Conservation (phyloP, 2,113 vertebrate species). For the Pangasianodon gigas region DNA sequence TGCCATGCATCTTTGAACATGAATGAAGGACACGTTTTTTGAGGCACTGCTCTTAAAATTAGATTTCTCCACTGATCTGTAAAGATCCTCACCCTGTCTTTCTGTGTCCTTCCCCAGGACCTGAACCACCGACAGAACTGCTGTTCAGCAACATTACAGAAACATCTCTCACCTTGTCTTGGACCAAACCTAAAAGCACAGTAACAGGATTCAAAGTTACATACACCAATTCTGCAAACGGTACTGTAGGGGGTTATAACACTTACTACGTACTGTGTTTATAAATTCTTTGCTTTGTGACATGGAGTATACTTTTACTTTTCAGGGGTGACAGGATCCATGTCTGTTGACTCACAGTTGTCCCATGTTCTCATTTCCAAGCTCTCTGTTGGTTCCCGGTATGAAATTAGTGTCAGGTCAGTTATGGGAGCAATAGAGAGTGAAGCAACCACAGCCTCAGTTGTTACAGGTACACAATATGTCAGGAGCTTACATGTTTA, state of each 20-base stretch:
- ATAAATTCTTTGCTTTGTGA: slow-evolving; percentile 25
- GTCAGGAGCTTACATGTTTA: not conserved
- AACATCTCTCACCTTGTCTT: slow-evolving; percentile 69
- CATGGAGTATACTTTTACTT: slow-evolving; percentile 10
- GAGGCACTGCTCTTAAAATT: not conserved
- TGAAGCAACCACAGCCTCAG: slow-evolving; percentile 73
- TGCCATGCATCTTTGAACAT: not conserved
- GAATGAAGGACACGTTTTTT: not conserved
- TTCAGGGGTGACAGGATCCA: slow-evolving; percentile 77
- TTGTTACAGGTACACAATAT: slow-evolving; percentile 78
- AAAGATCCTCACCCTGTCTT: not conserved
- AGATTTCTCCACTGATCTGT: not conserved
- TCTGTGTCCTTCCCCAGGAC: slow-evolving; percentile 61
- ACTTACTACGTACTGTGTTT: not conserved
- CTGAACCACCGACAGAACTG: slow-evolving; percentile 73
- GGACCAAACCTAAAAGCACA: slow-evolving; percentile 71
- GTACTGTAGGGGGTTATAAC: slow-evolving; percentile 52
- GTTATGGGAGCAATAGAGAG: slow-evolving; percentile 77
- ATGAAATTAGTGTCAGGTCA: slow-evolving; percentile 78
- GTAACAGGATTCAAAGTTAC: slow-evolving; percentile 69
- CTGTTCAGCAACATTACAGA: slow-evolving; percentile 75
- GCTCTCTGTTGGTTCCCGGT: slow-evolving; percentile 75
- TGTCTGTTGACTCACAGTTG: slow-evolving; percentile 66
- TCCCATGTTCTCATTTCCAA: slow-evolving; percentile 69
- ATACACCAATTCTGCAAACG: slow-evolving; percentile 71